Percentiles rank a stretch among this genome's conserved stretches.
These are phyloP conservation scores for Aythya baeri DNA, from an alignment of 2,113 vertebrate species.

Conservation along the genomic window DNA sequence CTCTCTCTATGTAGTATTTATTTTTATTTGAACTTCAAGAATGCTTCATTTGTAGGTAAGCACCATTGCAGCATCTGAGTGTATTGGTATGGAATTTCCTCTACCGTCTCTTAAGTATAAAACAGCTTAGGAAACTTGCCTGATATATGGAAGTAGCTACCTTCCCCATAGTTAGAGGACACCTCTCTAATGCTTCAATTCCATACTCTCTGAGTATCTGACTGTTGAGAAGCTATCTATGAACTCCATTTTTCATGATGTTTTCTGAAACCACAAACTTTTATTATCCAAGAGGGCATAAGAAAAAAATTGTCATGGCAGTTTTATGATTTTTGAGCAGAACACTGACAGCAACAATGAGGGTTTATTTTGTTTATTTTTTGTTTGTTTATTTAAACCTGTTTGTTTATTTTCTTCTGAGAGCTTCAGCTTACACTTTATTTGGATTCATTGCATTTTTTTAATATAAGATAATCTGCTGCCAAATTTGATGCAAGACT, in stretches of 20 bases:
- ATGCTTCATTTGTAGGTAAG: not conserved
- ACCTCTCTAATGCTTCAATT: not conserved
- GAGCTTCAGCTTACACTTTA: not conserved
- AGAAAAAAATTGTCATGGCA: rapidly evolving
- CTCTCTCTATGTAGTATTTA: not conserved
- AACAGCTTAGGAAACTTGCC: not conserved
- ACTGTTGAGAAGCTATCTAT: not conserved
- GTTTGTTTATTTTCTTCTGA: not conserved
- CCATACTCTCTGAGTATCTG: not conserved
- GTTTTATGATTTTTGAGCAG: not conserved
- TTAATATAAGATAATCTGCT: not conserved
- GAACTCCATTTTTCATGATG: not conserved
- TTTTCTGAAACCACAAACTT: not conserved
- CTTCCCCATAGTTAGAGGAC: not conserved
- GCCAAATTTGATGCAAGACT: not conserved
- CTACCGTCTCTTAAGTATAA: not conserved
- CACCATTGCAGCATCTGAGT: not conserved
- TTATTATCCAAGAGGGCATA: not conserved
- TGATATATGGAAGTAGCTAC: not conserved
- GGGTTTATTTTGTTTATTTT: not conserved
- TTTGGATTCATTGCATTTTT: not conserved
- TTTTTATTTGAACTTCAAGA: not conserved
- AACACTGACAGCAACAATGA: not conserved
- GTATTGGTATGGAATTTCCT: not conserved
- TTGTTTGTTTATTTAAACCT: not conserved